Conservation (phyloP, 1,140 invertebrate genomes). For the Zaprionus davidi region DNA sequence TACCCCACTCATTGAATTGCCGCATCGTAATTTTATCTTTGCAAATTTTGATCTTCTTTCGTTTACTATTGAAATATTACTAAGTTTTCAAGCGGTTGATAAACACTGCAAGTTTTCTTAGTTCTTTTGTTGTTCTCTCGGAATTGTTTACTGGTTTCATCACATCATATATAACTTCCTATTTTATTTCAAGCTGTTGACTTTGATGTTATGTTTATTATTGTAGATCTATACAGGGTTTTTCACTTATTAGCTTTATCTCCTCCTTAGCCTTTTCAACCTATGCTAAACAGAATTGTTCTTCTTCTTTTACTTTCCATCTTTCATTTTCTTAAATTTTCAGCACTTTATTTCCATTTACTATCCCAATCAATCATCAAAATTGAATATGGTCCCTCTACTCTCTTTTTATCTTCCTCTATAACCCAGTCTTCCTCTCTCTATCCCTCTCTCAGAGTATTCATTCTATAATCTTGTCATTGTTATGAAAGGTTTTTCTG, state of each 20-base stretch:
- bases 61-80: slow-evolving; percentile 5
- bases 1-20: not conserved
- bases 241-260: not conserved
- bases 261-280: too few species aligned
- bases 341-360: not conserved
- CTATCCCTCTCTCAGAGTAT: slow-evolving; percentile 16
- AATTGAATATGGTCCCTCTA: slow-evolving; percentile 20
- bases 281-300: not conserved
- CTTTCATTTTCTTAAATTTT: slow-evolving; percentile 1
- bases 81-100: not conserved
- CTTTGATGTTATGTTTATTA: not conserved
- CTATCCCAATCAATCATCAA: slow-evolving; percentile 26
- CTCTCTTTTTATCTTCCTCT: not conserved
- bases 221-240: not conserved
- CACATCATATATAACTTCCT: not conserved
- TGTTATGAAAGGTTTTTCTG: slow-evolving; percentile 53
- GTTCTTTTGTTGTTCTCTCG: not conserved
- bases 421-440: not conserved
- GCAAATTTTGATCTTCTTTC: slow-evolving; percentile 28
- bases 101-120: not conserved
- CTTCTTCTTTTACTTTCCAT: not conserved
- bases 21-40: slow-evolving; percentile 11
- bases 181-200: not conserved
- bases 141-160: too few species aligned
- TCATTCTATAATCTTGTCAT: slow-evolving; percentile 63